Percentiles rank a stretch among this genome's conserved stretches.
phyloP scores from a whole-genome alignment of 2,888 invertebrate species.

The Cheilosia pagana region DNA sequence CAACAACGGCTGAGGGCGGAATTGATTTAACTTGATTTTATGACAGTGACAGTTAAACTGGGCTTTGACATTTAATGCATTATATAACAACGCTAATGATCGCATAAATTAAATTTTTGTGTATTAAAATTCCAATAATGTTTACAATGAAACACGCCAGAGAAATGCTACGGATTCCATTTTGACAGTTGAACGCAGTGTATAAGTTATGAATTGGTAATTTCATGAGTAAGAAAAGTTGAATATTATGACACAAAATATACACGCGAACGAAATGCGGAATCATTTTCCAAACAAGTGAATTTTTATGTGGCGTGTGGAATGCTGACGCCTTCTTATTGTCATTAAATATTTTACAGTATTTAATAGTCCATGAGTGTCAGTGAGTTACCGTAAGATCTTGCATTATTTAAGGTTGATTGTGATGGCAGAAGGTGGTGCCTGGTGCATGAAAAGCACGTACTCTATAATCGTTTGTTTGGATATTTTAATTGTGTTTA shows the following conservation, averaged over 20 bases:
- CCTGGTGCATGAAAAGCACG: conserved; percentile 8
- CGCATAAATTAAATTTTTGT: conserved; percentile 11
- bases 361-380: conserved; percentile 32
- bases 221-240: conserved; percentile 8
- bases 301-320: not conserved
- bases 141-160: conserved; percentile 10
- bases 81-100: conserved; percentile 20
- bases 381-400: conserved; percentile 23
- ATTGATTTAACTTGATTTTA: conserved; percentile 7
- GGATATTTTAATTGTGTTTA: conserved; percentile 28
- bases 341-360: conserved; percentile 7
- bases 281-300: conserved; percentile 1
- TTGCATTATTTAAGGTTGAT: not conserved
- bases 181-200: not conserved
- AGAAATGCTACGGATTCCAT: not conserved
- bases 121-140: conserved; percentile 24
- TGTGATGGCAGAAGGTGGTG: conserved; percentile 1
- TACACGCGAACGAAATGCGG: not conserved
- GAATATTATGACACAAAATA: not conserved
- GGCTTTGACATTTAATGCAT: conserved; percentile 39
- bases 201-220: conserved; percentile 31
- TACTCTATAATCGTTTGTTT: conserved; percentile 23
- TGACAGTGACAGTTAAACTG: conserved; percentile 31
- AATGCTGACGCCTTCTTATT: conserved; percentile 17
- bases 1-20: not conserved